These are phyloP conservation scores for Grammomys dolichurus DNA, from an alignment of 2,113 vertebrate genomes.

Conservation along the genomic window DNA sequence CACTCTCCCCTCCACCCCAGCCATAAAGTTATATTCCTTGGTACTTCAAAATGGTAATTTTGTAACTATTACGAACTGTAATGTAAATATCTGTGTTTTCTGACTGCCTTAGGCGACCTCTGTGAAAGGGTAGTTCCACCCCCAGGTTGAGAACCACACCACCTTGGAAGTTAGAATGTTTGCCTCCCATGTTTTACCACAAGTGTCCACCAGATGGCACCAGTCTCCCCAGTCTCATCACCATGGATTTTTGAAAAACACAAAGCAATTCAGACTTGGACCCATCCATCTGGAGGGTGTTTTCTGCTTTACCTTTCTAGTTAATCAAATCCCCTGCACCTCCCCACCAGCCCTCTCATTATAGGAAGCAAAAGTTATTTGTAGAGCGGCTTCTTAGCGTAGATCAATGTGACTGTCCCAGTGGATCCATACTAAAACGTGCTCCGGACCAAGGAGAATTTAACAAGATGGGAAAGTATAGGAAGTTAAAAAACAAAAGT, in stretches of 20 bases:
- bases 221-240: background rate
- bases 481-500: background rate
- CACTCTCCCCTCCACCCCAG: background rate
- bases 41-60: background rate
- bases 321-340: background rate
- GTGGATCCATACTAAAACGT: background rate
- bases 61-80: background rate
- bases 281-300: background rate
- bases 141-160: too few relatives aligned
- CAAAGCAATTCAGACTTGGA: background rate
- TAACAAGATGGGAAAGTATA: background rate
- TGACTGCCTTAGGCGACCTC: background rate
- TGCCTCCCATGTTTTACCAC: background rate
- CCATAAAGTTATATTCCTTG: background rate
- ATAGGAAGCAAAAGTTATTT: background rate
- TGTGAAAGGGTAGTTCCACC: background rate
- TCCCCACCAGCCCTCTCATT: background rate
- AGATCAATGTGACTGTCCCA: background rate
- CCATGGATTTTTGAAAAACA: background rate
- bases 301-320: background rate
- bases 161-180: too few relatives aligned
- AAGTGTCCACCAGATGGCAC: slow-evolving; percentile 65
- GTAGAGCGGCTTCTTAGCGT: background rate
- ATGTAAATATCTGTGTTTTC: background rate
- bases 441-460: background rate